A percentile compares a stretch with the other conserved stretches of the same genome.
These are phyloP conservation scores for Arvicola amphibius DNA, from an alignment of 2,797 vertebrate genomes.

Conservation along the genomic window DNA sequence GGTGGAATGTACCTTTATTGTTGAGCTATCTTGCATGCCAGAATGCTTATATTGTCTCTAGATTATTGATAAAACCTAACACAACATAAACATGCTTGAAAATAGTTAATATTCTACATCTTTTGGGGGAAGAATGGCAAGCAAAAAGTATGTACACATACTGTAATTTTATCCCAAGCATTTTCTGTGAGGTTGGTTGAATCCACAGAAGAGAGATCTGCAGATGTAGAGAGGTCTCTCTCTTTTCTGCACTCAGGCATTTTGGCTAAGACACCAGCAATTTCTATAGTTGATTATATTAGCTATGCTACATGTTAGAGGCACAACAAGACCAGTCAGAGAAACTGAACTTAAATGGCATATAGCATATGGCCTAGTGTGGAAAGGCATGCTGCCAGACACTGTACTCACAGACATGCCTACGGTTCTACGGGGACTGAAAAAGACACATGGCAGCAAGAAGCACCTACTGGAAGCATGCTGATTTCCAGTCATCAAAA, in stretches of 20 bases:
- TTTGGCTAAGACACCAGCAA: neutral
- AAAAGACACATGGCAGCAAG: neutral
- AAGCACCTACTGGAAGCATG: neutral
- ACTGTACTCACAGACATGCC: neutral
- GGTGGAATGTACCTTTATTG: neutral
- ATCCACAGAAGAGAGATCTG: neutral
- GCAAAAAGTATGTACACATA: neutral
- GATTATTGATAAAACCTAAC: neutral
- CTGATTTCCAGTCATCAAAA: conserved; percentile 25
- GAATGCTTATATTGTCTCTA: neutral
- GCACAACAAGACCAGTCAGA: neutral
- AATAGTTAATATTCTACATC: neutral
- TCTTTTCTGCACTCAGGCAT: neutral
- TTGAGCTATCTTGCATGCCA: neutral
- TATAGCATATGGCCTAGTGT: neutral
- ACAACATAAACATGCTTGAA: neutral
- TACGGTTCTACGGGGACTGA: neutral
- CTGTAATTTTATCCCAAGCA: neutral
- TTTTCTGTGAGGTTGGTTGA: neutral
- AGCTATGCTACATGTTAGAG: neutral
- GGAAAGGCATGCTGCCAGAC: conserved; percentile 19
- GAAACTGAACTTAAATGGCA: neutral
- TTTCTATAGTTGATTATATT: neutral
- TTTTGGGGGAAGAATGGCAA: neutral
- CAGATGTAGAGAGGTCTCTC: neutral